phyloP scores from a whole-genome alignment of 2,888 invertebrate genomes.

The Smittia aterrima region DNA sequence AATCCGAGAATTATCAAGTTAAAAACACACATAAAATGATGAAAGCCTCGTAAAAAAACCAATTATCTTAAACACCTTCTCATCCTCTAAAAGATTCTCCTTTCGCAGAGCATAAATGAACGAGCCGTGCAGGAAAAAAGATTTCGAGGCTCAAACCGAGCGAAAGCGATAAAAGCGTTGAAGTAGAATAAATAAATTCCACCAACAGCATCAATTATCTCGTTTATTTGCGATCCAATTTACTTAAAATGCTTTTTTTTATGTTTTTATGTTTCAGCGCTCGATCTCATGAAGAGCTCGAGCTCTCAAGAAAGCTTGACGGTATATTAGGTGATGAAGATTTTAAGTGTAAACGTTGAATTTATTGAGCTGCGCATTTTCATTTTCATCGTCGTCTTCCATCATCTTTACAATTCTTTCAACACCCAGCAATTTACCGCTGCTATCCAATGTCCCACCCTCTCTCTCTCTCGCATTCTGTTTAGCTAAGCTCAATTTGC shows the following conservation, averaged over 20 bases:
- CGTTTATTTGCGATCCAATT: constrained; percentile 39
- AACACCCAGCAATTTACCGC: constrained; percentile 36
- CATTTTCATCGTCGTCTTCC: not conserved
- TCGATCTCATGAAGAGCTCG: no score
- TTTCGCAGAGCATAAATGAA: not conserved
- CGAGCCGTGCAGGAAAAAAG: not conserved
- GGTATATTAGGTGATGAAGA: constrained; percentile 8
- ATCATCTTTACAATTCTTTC: constrained; percentile 15
- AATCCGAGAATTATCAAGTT: not conserved
- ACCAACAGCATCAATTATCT: constrained; percentile 37
- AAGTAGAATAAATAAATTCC: constrained; percentile 1
- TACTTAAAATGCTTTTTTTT: constrained; percentile 22
- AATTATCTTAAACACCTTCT: constrained; percentile 25
- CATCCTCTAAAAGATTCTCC: not conserved
- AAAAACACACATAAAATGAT: not conserved
- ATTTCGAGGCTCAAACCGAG: not conserved
- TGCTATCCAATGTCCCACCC: constrained; percentile 24
- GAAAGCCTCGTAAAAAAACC: constrained; percentile 14
- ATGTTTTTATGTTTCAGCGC: not conserved
- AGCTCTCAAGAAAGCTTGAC: no score
- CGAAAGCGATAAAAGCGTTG: not conserved
- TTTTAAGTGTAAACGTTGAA: not conserved
- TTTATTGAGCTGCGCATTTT: constrained; percentile 5
- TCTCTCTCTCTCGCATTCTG: constrained; percentile 20
- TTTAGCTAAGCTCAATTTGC: constrained; percentile 8